Conservation (phyloP, 2,888 invertebrate species). For the Abrostola triplasia region DNA sequence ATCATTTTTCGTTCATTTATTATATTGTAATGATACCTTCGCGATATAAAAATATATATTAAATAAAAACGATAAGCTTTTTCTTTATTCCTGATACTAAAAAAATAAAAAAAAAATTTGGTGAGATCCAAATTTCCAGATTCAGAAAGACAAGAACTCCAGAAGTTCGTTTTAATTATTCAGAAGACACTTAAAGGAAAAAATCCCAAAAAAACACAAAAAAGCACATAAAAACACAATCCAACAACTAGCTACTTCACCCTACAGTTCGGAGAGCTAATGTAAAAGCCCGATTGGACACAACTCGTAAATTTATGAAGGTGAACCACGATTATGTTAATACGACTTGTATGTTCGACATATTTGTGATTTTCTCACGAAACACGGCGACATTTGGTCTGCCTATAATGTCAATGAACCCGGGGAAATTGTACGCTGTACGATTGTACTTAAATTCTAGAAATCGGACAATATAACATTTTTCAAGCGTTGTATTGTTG, state of each 20-base stretch:
- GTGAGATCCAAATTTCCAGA: too few species aligned
- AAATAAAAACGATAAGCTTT: too few species aligned
- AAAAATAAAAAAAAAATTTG: too few species aligned
- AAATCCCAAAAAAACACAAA: neutral
- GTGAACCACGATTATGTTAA: conserved; percentile 82
- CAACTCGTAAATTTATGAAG: conserved; percentile 70
- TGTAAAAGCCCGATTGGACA: conserved; percentile 50
- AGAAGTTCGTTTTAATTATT: too few species aligned
- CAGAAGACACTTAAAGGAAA: too few species aligned
- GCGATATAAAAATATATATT: too few species aligned
- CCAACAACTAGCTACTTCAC: conserved; percentile 37
- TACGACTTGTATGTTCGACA: conserved; percentile 68
- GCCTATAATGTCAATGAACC: conserved; percentile 75
- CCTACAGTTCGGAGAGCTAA: conserved; percentile 37
- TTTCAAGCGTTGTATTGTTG: neutral
- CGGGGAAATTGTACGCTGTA: conserved; percentile 38
- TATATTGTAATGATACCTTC: too few species aligned
- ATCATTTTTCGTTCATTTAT: too few species aligned
- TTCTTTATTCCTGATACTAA: too few species aligned
- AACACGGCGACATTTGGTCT: conserved; percentile 81
- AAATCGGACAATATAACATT: neutral
- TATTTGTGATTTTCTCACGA: conserved; percentile 80
- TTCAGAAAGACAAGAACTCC: too few species aligned
- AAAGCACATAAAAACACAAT: conserved; percentile 16
- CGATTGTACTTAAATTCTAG: conserved; percentile 21